Percentiles rank a stretch among this genome's conserved stretches.
Evolutionary conservation across 2,113 vertebrate genomes (phyloP).

Genomic region (Eubucco bourcierii): DNA sequence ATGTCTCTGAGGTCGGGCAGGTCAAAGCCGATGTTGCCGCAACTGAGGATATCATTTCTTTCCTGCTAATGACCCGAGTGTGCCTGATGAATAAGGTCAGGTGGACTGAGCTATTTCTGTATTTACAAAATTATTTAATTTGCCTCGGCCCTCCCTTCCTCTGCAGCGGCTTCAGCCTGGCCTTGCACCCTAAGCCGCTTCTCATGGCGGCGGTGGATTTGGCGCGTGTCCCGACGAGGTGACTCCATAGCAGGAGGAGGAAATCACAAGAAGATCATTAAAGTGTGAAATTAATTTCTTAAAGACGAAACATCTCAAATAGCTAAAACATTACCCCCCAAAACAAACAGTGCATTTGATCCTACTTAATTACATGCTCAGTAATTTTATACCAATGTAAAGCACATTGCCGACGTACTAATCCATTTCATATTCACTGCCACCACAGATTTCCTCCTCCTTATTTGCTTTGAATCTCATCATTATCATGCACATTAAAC

Average conservation of each 20-base stretch:
- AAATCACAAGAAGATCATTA: constrained; percentile 35
- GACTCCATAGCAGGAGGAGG: background rate
- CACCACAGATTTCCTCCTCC: constrained; percentile 56
- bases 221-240: background rate
- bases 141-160: background rate
- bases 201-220: background rate
- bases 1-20: background rate
- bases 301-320: constrained; percentile 56
- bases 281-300: constrained; percentile 67
- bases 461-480: constrained; percentile 77
- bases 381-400: constrained; percentile 59
- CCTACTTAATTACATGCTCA: constrained; percentile 65
- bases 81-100: background rate
- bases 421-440: constrained; percentile 66
- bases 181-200: background rate
- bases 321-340: constrained; percentile 44
- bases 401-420: constrained; percentile 46
- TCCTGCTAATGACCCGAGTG: background rate
- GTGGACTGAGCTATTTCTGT: background rate
- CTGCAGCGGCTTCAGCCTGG: background rate
- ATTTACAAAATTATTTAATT: background rate
- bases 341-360: constrained; percentile 63
- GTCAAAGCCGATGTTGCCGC: background rate
- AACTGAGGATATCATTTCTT: background rate
- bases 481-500: constrained; percentile 77